These are phyloP conservation scores for Dysmachus trigonus DNA, from an alignment of 2,888 invertebrate species.

Conservation along the genomic window DNA sequence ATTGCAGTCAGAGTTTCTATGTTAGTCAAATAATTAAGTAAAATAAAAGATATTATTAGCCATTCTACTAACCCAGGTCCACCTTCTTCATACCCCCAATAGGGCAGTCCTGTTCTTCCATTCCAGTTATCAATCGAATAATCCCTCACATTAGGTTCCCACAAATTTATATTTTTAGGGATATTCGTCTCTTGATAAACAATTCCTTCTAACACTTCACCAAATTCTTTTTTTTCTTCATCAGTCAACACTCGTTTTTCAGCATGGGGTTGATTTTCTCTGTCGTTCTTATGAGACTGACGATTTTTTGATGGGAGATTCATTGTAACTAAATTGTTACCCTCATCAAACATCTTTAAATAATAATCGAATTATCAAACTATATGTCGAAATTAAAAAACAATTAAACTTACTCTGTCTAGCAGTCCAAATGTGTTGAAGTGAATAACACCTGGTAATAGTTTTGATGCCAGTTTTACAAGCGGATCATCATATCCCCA, in stretches of 20 bases:
- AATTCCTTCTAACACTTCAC: conserved; percentile 63
- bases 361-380: conserved; percentile 50
- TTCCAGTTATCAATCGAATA: conserved; percentile 73
- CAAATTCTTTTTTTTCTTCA: conserved; percentile 53
- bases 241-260: neutral
- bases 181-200: conserved; percentile 38
- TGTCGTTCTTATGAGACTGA: neutral
- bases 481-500: conserved; percentile 86
- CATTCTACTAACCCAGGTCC: neutral
- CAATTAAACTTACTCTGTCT: conserved; percentile 73
- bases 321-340: conserved; percentile 69
- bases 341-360: conserved; percentile 71
- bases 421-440: conserved; percentile 83
- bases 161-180: conserved; percentile 54
- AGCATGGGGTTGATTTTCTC: conserved; percentile 53
- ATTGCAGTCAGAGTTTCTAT: conserved; percentile 72
- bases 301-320: conserved; percentile 61
- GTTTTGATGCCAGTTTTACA: conserved; percentile 73
- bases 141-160: conserved; percentile 56
- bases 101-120: conserved; percentile 71
- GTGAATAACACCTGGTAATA: conserved; percentile 82
- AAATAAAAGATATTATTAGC: neutral
- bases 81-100: conserved; percentile 71
- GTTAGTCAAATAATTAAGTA: neutral
- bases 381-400: conserved; percentile 14